Evolutionary conservation across 2,797 vertebrate genomes (phyloP).

Genomic region (Typhlichthys eigenmanni): DNA sequence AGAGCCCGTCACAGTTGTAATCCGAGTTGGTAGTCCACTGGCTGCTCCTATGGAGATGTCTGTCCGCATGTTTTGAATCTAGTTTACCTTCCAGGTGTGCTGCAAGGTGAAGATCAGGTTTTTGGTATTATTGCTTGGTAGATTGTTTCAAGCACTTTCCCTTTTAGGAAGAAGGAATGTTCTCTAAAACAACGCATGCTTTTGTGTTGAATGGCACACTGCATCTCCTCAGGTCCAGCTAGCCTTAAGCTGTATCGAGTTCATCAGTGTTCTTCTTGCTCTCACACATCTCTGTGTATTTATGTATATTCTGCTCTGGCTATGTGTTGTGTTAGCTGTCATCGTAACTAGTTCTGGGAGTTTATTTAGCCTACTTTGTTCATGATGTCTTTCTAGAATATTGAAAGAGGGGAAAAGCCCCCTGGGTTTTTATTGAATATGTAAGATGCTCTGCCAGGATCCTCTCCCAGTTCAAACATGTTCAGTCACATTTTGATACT

Average conservation of each 20-base stretch:
- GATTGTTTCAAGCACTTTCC: no score
- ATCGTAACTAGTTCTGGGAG: slow-evolving; percentile 1
- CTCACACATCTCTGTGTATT: no score
- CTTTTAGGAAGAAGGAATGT: no score
- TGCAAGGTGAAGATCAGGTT: not conserved
- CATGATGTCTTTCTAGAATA: not conserved
- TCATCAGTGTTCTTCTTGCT: no score
- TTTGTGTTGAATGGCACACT: no score
- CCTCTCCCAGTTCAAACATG: slow-evolving; percentile 29
- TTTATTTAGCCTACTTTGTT: not conserved
- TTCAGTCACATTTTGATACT: slow-evolving; percentile 1
- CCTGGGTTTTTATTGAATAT: not conserved
- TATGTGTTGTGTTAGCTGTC: no score
- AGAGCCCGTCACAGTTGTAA: slow-evolving; percentile 33
- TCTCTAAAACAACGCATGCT: no score
- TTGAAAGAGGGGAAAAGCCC: slow-evolving; percentile 7
- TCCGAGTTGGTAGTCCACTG: slow-evolving; percentile 16
- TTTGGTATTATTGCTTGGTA: no score
- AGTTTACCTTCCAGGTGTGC: slow-evolving; percentile 22
- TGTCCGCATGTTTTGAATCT: slow-evolving; percentile 7
- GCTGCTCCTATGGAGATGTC: not conserved
- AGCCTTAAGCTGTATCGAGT: no score
- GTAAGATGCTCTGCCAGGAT: not conserved
- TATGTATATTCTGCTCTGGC: no score
- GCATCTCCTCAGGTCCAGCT: no score